Conservation (phyloP, 2,797 vertebrate species). For the Lagorchestes hirsutus region DNA sequence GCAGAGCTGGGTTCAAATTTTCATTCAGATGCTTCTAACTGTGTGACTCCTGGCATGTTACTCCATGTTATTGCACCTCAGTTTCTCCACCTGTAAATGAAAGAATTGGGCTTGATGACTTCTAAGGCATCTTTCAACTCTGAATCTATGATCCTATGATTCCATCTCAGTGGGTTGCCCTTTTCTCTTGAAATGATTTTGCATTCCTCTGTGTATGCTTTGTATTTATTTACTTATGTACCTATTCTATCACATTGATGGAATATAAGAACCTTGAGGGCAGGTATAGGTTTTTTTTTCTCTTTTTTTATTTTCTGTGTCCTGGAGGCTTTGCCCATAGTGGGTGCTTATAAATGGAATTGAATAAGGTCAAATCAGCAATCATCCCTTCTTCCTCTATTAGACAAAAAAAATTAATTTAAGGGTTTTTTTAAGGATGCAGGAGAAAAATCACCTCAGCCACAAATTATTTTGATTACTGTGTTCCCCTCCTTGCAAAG, state of each 20-base stretch:
- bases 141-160: background rate
- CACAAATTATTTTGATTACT: background rate
- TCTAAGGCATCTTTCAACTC: background rate
- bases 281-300: background rate
- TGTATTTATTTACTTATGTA: background rate
- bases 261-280: background rate
- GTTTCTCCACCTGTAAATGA: background rate
- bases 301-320: background rate
- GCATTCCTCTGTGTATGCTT: background rate
- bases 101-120: background rate
- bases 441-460: constrained; percentile 17
- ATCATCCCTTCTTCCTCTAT: constrained; percentile 5
- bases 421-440: constrained; percentile 1
- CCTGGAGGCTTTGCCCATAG: background rate
- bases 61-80: background rate
- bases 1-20: background rate
- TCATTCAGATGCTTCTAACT: background rate
- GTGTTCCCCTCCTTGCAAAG: constrained; percentile 47
- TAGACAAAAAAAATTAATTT: background rate
- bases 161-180: background rate
- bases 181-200: background rate
- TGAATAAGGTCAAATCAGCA: constrained; percentile 3
- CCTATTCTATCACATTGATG: background rate
- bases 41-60: background rate
- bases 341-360: background rate